Percentiles rank a stretch among this genome's conserved stretches.
Evolutionary conservation across 2,888 invertebrate species (phyloP).

Genomic region (Mythimna impura): DNA sequence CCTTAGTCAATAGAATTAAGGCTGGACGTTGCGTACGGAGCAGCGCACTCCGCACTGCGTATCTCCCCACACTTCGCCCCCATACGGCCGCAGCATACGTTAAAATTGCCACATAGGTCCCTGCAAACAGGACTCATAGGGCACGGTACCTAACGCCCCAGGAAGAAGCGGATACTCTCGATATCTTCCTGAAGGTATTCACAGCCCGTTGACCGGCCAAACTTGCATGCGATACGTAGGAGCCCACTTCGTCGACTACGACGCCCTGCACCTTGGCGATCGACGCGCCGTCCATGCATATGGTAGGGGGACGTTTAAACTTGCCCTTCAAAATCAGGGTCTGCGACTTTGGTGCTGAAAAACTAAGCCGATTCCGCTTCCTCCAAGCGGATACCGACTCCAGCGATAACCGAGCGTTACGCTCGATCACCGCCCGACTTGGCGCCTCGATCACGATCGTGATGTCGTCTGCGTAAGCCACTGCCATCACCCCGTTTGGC

Average conservation of each 20-base stretch:
- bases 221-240: conserved; percentile 45
- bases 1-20: conserved; percentile 3
- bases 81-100: conserved; percentile 14
- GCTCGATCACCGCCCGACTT: too few relatives aligned
- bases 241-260: neutral
- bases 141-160: conserved; percentile 60
- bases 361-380: too few relatives aligned
- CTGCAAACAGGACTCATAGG: conserved; percentile 22
- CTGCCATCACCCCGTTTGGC: too few relatives aligned
- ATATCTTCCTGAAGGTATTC: conserved; percentile 52
- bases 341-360: too few relatives aligned
- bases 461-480: too few relatives aligned
- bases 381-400: too few relatives aligned
- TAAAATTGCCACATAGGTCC: conserved; percentile 8
- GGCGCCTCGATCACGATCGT: too few relatives aligned
- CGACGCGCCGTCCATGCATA: conserved; percentile 7
- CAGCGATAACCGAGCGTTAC: too few relatives aligned
- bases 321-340: conserved; percentile 19
- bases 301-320: conserved; percentile 12
- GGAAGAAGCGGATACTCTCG: neutral
- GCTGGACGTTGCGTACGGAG: neutral
- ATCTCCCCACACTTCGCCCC: neutral
- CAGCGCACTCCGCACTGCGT: neutral
- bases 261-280: conserved; percentile 22
- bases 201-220: conserved; percentile 29